Evolutionary conservation across 1,140 invertebrate genomes (phyloP).

Genomic region (Papilio polyxenes): DNA sequence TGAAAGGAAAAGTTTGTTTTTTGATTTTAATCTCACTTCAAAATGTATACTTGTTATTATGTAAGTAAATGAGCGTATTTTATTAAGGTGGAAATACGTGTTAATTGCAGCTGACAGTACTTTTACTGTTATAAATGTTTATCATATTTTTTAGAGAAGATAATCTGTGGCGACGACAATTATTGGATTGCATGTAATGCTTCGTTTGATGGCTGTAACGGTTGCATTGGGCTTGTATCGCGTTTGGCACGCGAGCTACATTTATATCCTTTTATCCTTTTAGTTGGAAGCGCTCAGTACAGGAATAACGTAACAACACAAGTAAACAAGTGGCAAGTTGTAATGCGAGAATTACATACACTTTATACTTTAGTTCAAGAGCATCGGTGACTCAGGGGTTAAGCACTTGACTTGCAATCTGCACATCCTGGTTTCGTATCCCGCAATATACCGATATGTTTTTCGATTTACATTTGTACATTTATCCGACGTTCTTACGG

Average conservation of each 20-base stretch:
- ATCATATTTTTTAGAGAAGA: neutral
- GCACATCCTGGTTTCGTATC: no score
- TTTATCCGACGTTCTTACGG: no score
- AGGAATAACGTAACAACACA: neutral
- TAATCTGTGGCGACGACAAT: neutral
- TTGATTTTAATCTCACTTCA: neutral
- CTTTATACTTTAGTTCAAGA: neutral
- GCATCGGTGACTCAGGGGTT: no score
- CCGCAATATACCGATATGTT: no score
- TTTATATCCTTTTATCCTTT: slow-evolving; percentile 11
- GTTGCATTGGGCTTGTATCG: neutral
- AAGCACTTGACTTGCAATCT: no score
- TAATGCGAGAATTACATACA: slow-evolving; percentile 2
- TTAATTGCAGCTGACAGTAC: no score
- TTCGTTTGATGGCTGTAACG: neutral
- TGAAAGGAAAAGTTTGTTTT: neutral
- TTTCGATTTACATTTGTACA: no score
- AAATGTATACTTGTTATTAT: neutral
- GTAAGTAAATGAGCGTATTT: neutral
- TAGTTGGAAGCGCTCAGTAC: neutral
- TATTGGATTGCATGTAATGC: slow-evolving; percentile 18
- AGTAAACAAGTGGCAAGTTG: neutral
- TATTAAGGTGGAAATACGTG: neutral
- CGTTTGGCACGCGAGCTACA: slow-evolving; percentile 24
- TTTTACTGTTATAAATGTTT: neutral